Evolutionary conservation across 53 echinoderm and acorn worm species (phyloP).

Genomic region (Pentamera pediparva): DNA sequence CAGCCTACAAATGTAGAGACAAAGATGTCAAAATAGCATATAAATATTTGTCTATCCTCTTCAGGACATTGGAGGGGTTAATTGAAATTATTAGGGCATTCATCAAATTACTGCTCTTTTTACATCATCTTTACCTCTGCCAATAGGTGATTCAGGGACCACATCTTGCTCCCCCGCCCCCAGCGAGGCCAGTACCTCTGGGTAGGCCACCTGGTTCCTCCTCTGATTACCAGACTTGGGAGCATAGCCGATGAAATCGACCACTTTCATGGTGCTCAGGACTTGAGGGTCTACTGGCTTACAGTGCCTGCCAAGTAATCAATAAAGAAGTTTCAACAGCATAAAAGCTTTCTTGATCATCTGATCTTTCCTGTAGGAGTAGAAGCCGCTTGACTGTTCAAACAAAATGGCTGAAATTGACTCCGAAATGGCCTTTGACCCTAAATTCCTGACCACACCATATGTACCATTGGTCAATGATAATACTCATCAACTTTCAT

Average conservation of each 20-base stretch:
- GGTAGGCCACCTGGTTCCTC: constrained; percentile 79
- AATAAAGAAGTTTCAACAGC: neutral
- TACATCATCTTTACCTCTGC: constrained; percentile 52
- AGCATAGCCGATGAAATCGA: constrained; percentile 96
- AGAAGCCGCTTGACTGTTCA: too few species aligned
- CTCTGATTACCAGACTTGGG: constrained; percentile 72
- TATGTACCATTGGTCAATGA: too few species aligned
- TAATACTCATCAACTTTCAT: too few species aligned
- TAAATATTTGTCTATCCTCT: neutral
- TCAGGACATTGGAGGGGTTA: neutral
- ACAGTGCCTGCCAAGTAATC: neutral
- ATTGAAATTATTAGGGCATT: neutral
- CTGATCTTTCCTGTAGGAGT: too few species aligned
- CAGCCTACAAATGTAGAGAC: too few species aligned
- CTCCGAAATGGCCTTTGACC: too few species aligned
- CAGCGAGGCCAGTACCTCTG: constrained; percentile 51
- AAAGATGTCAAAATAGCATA: neutral
- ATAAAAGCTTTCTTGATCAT: too few species aligned
- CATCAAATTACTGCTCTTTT: neutral
- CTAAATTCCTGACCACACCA: too few species aligned
- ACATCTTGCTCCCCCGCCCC: constrained; percentile 45
- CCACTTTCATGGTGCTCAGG: constrained; percentile 75
- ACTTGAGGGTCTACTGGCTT: constrained; percentile 64
- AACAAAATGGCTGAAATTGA: too few species aligned
- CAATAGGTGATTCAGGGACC: constrained; percentile 88